Conservation (phyloP, 2,113 vertebrate species). For the Peromyscus polionotus region DNA sequence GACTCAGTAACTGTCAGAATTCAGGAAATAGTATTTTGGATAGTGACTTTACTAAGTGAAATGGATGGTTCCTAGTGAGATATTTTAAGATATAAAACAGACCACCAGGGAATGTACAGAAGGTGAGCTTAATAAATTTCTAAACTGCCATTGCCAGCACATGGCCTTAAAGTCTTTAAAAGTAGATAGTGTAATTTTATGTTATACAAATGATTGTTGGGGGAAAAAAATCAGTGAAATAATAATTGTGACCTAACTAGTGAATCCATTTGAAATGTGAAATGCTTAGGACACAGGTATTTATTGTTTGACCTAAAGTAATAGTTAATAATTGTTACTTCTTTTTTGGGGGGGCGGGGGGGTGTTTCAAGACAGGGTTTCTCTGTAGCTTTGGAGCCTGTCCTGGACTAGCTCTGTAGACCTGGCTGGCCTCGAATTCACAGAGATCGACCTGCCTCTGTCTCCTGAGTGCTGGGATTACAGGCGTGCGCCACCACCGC, state of each 20-base stretch:
- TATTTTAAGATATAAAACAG: not conserved
- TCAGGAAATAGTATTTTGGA: not conserved
- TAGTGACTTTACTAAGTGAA: conserved; percentile 50
- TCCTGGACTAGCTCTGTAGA: too few species aligned
- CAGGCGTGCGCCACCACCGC: too few species aligned
- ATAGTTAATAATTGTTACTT: not conserved
- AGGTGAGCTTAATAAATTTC: conserved; percentile 32
- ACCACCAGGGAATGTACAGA: not conserved
- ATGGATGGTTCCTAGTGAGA: conserved; percentile 17
- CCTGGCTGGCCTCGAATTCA: too few species aligned
- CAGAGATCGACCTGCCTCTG: too few species aligned
- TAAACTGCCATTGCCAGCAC: not conserved
- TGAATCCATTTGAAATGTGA: not conserved
- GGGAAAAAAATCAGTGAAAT: conserved; percentile 1
- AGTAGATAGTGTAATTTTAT: conserved; percentile 36
- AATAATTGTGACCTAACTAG: not conserved
- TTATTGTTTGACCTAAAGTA: conserved; percentile 33
- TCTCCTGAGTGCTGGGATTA: too few species aligned
- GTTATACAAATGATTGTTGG: not conserved
- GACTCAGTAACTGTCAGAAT: not conserved
- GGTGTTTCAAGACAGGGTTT: too few species aligned
- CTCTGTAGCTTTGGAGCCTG: too few species aligned
- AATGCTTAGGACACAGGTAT: not conserved
- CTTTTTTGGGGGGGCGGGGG: too few species aligned
- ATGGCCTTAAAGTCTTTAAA: conserved; percentile 54